A percentile compares a stretch with the other conserved stretches of the same genome.
Conservation (phyloP, 2,797 vertebrate genomes). For the Lophotriccus pileatus region DNA sequence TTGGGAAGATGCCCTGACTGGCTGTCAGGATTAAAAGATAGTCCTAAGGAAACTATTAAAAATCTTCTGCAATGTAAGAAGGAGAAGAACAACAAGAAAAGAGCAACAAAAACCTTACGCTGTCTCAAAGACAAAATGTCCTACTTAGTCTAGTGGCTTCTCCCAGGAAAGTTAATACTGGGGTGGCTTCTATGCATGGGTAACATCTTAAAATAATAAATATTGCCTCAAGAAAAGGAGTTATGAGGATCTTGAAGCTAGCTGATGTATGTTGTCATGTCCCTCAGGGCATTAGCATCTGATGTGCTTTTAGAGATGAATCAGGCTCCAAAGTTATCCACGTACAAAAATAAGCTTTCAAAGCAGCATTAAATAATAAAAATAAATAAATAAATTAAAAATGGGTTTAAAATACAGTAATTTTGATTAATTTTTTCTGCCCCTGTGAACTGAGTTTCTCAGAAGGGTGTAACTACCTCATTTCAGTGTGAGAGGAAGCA, state of each 20-base stretch:
- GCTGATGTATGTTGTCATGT: conserved; percentile 12
- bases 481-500: neutral
- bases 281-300: conserved; percentile 40
- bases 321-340: conserved; percentile 3
- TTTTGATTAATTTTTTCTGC: neutral
- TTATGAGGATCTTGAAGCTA: neutral
- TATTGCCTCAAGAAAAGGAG: conserved; percentile 19
- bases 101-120: neutral
- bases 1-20: neutral
- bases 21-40: neutral
- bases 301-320: conserved; percentile 16
- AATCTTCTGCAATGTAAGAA: neutral
- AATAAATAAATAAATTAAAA: neutral
- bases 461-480: neutral
- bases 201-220: conserved; percentile 39
- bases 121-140: neutral
- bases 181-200: neutral
- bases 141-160: neutral
- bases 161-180: neutral
- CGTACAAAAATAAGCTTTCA: neutral
- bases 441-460: neutral
- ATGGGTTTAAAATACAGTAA: neutral
- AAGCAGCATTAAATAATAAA: neutral
- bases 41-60: neutral
- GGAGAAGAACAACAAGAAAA: neutral